Conservation (phyloP, 1,140 invertebrate species). For the Chelonus insularis region DNA sequence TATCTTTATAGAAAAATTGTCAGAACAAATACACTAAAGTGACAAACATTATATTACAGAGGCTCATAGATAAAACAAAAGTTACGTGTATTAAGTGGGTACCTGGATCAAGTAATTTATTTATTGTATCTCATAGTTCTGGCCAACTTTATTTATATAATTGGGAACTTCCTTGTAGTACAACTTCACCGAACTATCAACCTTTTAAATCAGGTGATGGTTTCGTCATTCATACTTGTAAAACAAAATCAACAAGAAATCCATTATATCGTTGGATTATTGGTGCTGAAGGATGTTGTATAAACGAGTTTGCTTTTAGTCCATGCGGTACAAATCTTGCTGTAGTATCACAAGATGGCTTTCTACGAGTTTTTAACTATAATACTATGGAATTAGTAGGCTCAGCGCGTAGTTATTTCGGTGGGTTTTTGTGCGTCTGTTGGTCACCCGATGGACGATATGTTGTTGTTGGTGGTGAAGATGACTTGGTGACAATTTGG, state of each 20-base stretch:
- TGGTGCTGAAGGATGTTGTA: conserved; percentile 80
- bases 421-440: conserved; percentile 92
- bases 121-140: conserved; percentile 91
- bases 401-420: conserved; percentile 93
- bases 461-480: conserved; percentile 96
- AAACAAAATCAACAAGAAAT: conserved; percentile 95
- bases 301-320: conserved; percentile 98
- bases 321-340: conserved; percentile 91
- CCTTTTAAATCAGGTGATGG: conserved; percentile 94
- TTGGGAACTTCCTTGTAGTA: conserved; percentile 89
- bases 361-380: conserved; percentile 95
- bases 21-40: no score
- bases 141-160: conserved; percentile 99
- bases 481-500: conserved; percentile 98
- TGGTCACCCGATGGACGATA: conserved; percentile 98
- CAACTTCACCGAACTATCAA: conserved; percentile 85
- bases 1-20: neutral
- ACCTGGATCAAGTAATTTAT: conserved; percentile 89
- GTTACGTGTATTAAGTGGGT: conserved; percentile 99
- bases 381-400: conserved; percentile 95
- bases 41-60: no score
- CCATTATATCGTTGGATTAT: conserved; percentile 88
- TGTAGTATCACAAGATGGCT: conserved; percentile 94
- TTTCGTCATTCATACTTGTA: conserved; percentile 92
- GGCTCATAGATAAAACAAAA: conserved; percentile 95